These are phyloP conservation scores for Sebastolobus alascanus DNA, from an alignment of 2,797 vertebrate species.

Conservation along the genomic window DNA sequence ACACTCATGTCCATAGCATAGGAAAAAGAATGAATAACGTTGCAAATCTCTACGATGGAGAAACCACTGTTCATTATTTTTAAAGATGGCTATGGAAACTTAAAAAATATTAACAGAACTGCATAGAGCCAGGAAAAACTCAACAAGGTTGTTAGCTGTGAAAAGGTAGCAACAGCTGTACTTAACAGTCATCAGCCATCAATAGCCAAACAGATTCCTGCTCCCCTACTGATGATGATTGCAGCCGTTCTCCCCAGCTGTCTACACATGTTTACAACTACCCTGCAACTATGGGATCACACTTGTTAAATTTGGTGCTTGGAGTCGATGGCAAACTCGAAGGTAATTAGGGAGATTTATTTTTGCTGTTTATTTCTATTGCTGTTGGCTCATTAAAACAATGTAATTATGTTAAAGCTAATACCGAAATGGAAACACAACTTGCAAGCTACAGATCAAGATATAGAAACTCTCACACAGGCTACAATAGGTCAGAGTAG, in stretches of 20 bases:
- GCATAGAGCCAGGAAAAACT: background rate
- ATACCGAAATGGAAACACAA: background rate
- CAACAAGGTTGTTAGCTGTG: constrained; percentile 37
- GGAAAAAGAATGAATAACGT: background rate
- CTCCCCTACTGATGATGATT: constrained; percentile 52
- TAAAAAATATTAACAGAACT: constrained; percentile 15
- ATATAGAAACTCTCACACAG: background rate
- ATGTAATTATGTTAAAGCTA: background rate
- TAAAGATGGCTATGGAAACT: background rate
- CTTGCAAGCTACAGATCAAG: constrained; percentile 4
- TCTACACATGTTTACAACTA: constrained; percentile 39
- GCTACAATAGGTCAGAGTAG: background rate
- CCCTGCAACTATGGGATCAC: constrained; percentile 7
- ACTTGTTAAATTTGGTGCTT: constrained; percentile 12
- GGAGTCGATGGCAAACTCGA: constrained; percentile 4
- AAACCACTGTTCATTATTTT: background rate
- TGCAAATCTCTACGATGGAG: background rate
- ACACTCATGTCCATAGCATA: background rate
- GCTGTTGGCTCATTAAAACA: constrained; percentile 20
- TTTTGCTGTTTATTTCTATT: constrained; percentile 10
- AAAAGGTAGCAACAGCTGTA: constrained; percentile 49
- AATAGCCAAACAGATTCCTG: constrained; percentile 44
- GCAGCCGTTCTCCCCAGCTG: constrained; percentile 45
- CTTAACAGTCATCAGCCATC: constrained; percentile 50
- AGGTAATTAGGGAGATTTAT: constrained; percentile 27